A percentile compares a stretch with the other conserved stretches of the same genome.
These are phyloP conservation scores for Brotula barbata DNA, from an alignment of 2,797 vertebrate genomes.

Conservation along the genomic window DNA sequence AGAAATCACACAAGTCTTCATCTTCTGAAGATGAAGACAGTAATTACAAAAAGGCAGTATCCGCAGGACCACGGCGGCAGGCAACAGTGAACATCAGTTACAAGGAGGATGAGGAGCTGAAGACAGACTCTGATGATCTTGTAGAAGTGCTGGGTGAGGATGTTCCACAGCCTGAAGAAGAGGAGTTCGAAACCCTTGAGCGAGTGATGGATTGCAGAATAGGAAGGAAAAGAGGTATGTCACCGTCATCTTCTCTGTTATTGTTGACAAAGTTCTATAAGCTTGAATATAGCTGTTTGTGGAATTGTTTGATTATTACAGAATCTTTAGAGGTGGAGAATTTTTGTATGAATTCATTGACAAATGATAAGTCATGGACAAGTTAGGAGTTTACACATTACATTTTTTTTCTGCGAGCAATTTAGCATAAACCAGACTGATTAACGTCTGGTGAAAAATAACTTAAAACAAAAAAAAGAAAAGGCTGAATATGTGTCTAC, in stretches of 20 bases:
- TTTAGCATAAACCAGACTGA: too few species aligned
- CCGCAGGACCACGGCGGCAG: conserved; percentile 87
- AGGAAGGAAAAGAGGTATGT: conserved; percentile 91
- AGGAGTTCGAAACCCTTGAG: conserved; percentile 98
- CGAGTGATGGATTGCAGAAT: conserved; percentile 92
- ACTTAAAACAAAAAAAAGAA: too few species aligned
- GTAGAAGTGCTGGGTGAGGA: conserved; percentile 96
- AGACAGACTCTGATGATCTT: conserved; percentile 97
- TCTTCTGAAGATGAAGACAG: conserved; percentile 89
- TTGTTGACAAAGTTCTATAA: background rate
- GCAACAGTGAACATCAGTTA: conserved; percentile 97
- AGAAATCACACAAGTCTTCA: conserved; percentile 82
- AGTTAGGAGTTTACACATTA: too few species aligned
- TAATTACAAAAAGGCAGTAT: conserved; percentile 83
- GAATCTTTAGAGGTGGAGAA: background rate
- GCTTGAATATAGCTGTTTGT: background rate
- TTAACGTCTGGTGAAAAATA: too few species aligned
- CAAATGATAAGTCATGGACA: too few species aligned
- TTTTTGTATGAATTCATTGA: too few species aligned
- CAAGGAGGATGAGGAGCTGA: conserved; percentile 98
- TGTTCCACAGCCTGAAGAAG: conserved; percentile 93
- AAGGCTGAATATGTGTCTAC: too few species aligned
- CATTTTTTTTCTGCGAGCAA: too few species aligned
- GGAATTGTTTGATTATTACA: background rate
- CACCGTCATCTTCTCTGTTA: background rate